phyloP scores from a whole-genome alignment of 2,888 invertebrate species.

The Platycheirus rosarum region DNA sequence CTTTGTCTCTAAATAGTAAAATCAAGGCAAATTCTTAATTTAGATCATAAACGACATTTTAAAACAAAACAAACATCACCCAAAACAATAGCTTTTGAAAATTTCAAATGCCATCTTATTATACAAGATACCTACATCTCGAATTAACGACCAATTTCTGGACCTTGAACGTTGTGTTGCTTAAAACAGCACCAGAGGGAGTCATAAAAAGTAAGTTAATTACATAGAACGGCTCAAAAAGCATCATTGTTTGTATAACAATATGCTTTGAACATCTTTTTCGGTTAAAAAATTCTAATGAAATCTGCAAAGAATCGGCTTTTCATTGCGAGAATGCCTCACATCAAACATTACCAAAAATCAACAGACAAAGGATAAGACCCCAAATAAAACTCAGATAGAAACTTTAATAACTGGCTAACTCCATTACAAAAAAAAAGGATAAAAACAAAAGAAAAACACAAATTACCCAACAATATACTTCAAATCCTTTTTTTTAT shows the following conservation, averaged over 20 bases:
- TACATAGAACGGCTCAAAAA: conserved; percentile 42
- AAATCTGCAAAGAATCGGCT: background rate
- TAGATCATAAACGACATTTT: conserved; percentile 15
- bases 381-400: conserved; percentile 16
- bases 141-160: conserved; percentile 31
- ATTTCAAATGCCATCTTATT: conserved; percentile 9
- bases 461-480: conserved; percentile 61
- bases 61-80: background rate
- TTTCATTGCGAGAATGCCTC: conserved; percentile 3
- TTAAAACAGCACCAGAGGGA: conserved; percentile 51
- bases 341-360: conserved; percentile 5
- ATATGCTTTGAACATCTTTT: conserved; percentile 5
- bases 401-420: conserved; percentile 14
- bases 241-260: conserved; percentile 35
- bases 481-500: conserved; percentile 9
- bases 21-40: conserved; percentile 16
- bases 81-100: conserved; percentile 8
- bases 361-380: conserved; percentile 1
- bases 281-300: background rate
- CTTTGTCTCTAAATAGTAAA: conserved; percentile 8
- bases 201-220: conserved; percentile 61
- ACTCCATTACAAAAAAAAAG: conserved; percentile 42
- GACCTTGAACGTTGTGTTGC: conserved; percentile 19
- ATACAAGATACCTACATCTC: background rate
- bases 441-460: conserved; percentile 48